Percentiles rank a stretch among this genome's conserved stretches.
Conservation (phyloP, 2,113 vertebrate species). For the Xenopus laevis region DNA sequence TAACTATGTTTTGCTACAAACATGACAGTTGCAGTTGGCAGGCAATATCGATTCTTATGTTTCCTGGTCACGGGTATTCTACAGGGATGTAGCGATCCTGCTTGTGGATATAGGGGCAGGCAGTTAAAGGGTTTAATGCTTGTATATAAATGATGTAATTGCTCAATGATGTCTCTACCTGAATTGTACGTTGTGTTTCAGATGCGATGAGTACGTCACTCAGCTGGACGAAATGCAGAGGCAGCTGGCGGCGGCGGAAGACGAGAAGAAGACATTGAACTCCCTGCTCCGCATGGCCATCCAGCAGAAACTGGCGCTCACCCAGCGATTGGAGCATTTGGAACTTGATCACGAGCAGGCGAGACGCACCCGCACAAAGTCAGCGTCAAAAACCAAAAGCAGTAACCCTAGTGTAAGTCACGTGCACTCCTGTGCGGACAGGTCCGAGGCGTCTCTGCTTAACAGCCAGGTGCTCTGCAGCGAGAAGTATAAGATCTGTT, state of each 20-base stretch:
- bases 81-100: too few relatives aligned
- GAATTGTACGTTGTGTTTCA: constrained; percentile 48
- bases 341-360: constrained; percentile 91
- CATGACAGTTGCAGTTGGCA: too few relatives aligned
- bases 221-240: constrained; percentile 97
- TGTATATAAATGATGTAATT: too few relatives aligned
- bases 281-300: constrained; percentile 96
- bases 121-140: too few relatives aligned
- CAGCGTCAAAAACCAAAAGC: constrained; percentile 75
- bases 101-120: too few relatives aligned
- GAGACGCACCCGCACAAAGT: constrained; percentile 78
- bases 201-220: constrained; percentile 93
- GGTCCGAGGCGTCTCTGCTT: constrained; percentile 72
- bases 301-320: constrained; percentile 96
- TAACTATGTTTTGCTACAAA: too few relatives aligned
- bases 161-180: too few relatives aligned
- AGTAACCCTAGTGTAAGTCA: constrained; percentile 85
- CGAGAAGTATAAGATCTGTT: constrained; percentile 97
- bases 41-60: too few relatives aligned
- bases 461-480: constrained; percentile 84
- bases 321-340: constrained; percentile 92
- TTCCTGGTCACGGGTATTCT: too few relatives aligned
- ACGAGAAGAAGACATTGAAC: constrained; percentile 98
- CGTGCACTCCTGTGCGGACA: constrained; percentile 73
- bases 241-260: constrained; percentile 91